Base-by-base conservation (phyloP, 2,888 invertebrate species). In the Pterostichus niger region DNA sequence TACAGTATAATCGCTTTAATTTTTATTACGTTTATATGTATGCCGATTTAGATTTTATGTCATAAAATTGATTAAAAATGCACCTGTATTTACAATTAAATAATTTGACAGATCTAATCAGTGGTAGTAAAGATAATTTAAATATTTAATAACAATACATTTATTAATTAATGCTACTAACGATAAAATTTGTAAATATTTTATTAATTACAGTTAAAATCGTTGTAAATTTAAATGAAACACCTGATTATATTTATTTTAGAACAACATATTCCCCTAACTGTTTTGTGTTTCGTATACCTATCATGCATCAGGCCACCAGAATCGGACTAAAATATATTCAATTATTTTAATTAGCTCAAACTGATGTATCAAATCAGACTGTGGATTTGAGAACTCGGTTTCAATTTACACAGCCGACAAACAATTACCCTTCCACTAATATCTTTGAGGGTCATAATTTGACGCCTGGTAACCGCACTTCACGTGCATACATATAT, bases 211-310 rank as follows among this genome's bases (percentile, higher is more conserved):
- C n/a, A 71, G 54, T 54, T 77, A 77, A 56, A 77, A 71, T 44
- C 73, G 35, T 52, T 54, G 56, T 56, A 76, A 33, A 76, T 68
- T 49, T 68, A 68, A 35, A 33, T 80, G 68, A 68, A 80, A 80
- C 68, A 80, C 80, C 68, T 80, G 80, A 80, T 80, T 80, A 80
- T 52, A 80, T 80, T 80, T 80, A 80, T 80, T 68, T 68, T 64
- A n/a, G 46, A 33, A 80, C 68, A 80, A 71, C 44, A 71, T 71
- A 64, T 71, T 44, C 40, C 68, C 68, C 44, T 52, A 52, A 52
- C 52, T 44, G 68, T 71, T 71, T 71, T 71, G 68, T 71, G 17
- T 44, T 64, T 40, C 13, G 64, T 64, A 40, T 52, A 71, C 15
- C 68, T 35, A 64, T 13, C 24, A 64, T 35, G 35, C 15, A 15